Base-by-base conservation (phyloP, 2,888 invertebrate genomes). In the Calameuta idolon region DNA sequence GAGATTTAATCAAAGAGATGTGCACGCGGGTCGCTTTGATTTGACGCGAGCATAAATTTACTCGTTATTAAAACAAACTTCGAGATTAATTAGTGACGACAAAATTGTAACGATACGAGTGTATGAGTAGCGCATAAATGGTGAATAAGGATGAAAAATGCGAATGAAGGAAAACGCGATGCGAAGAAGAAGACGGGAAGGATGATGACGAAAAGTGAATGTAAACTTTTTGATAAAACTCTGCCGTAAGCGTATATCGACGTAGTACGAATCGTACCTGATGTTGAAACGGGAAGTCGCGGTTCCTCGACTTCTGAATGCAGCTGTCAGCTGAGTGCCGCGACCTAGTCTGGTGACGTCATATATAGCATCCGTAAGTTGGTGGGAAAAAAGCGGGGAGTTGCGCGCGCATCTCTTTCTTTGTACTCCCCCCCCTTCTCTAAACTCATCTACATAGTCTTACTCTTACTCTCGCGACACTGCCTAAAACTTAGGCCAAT, bases 331-430 rank as follows among this genome's bases (percentile, higher is more conserved):
- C 86, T 87, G 84, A 88, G 87, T 88, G 87, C 83, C 83, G 83
- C 88, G 88, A 89, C 87, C 87, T 89, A 89, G 85, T 88, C 85
- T 79, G 83, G 87, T 90, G 90, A 90, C 90, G 89, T 91, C 90
- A 90, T 89, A 88, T 90, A 90, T 91, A 91, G 84, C 78, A 84
- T 76, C 83, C 82, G 81, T 83, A 85, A 83, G 31, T 84, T 82
- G 85, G 85, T 83, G 85, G 85, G 82, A 85, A 81, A 87, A 83
- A 86, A 86, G 85, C 84, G 86, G 85, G 88, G 85, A 84, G 83
- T 79, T 90, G 90, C 91, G 90, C 89, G 89, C 90, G 90, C 90
- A 90, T 73, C 75, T 76, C 34, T 71, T 40, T 76, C 74, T 71
- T 34, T 31, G 37, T 33, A 34, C 12, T 34, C n/a, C 79, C 30